Evolutionary conservation across 2,797 vertebrate genomes (phyloP).

Genomic region (Discoglossus pictus): DNA sequence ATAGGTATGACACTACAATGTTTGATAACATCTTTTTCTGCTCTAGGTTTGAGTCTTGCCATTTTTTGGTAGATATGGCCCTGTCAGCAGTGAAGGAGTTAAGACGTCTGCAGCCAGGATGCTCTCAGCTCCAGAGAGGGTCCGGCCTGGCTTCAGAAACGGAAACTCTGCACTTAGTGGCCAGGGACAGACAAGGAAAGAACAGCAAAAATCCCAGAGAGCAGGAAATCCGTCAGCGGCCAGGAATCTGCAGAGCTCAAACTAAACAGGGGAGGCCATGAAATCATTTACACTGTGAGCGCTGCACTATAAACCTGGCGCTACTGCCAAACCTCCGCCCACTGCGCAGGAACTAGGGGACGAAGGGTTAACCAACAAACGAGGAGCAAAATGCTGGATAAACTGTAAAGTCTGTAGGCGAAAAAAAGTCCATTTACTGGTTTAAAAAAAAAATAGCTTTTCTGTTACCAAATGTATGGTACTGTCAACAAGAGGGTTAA

Average conservation of each 20-base stretch:
- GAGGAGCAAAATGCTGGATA: too few relatives aligned
- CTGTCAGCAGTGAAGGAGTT: constrained; percentile 20
- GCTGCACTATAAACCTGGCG: neutral
- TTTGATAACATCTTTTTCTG: too few relatives aligned
- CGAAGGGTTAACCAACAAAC: too few relatives aligned
- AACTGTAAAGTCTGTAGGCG: too few relatives aligned
- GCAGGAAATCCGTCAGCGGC: constrained; percentile 48
- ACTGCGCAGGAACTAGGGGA: too few relatives aligned
- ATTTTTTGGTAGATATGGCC: too few relatives aligned
- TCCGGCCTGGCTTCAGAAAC: constrained; percentile 26
- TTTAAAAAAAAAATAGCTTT: too few relatives aligned
- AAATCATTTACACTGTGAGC: constrained; percentile 14
- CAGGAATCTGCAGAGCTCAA: constrained; percentile 38
- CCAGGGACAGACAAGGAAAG: constrained; percentile 46
- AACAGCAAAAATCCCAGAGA: constrained; percentile 43
- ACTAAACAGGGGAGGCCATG: neutral
- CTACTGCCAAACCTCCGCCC: neutral
- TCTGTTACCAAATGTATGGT: too few relatives aligned
- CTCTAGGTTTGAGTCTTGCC: too few relatives aligned
- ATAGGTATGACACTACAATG: too few relatives aligned
- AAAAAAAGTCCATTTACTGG: too few relatives aligned
- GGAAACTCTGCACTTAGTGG: constrained; percentile 39
- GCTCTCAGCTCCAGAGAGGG: constrained; percentile 23
- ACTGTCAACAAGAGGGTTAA: too few relatives aligned
- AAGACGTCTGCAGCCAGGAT: constrained; percentile 7